phyloP scores from a whole-genome alignment of 1,140 invertebrate species.

The Heterodera schachtii region DNA sequence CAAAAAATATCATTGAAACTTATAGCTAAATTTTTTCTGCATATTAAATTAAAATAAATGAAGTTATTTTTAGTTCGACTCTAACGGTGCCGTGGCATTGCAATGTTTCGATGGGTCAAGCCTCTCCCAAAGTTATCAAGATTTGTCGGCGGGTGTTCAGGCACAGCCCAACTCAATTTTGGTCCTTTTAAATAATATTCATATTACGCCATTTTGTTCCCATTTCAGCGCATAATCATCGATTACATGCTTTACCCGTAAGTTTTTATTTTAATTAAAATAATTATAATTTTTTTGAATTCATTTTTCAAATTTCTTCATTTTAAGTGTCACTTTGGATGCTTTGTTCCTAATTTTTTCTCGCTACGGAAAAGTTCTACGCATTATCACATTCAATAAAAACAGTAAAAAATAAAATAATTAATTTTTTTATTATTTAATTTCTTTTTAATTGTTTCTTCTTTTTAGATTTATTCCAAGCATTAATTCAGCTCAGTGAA shows the following conservation, averaged over 20 bases:
- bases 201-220: not conserved
- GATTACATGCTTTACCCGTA: slow-evolving; percentile 93
- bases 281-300: not conserved
- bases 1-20: not conserved
- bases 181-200: not conserved
- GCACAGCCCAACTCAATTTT: slow-evolving; percentile 75
- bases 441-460: too few species aligned
- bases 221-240: slow-evolving; percentile 81
- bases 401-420: slow-evolving; percentile 78
- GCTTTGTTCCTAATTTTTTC: slow-evolving; percentile 95
- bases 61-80: not conserved
- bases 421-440: slow-evolving; percentile 22
- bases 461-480: slow-evolving; percentile 92
- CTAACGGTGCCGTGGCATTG: not conserved
- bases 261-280: not conserved
- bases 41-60: not conserved
- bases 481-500: slow-evolving; percentile 95
- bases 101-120: slow-evolving; percentile 15
- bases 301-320: too few species aligned
- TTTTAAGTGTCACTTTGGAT: slow-evolving; percentile 80
- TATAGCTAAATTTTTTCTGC: not conserved
- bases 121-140: slow-evolving; percentile 39
- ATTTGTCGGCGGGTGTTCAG: slow-evolving; percentile 58
- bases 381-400: slow-evolving; percentile 99
- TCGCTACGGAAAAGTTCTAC: slow-evolving; percentile 92